Conservation (phyloP, 2,797 vertebrate species). For the Hydrocynus forskahlii region DNA sequence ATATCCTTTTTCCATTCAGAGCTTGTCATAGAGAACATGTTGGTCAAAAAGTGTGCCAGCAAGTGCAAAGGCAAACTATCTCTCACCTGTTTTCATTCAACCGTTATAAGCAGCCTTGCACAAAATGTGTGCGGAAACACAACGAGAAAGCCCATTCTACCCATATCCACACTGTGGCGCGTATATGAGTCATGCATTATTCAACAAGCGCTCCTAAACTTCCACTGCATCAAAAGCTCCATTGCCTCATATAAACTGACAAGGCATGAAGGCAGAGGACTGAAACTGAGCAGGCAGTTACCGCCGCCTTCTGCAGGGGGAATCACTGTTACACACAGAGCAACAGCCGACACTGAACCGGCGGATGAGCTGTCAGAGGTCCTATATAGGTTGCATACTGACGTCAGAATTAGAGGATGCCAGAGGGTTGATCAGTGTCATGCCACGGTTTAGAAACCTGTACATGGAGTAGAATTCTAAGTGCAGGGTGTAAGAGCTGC, state of each 20-base stretch:
- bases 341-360: not conserved
- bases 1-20: constrained; percentile 3
- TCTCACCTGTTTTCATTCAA: constrained; percentile 27
- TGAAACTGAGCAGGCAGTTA: constrained; percentile 39
- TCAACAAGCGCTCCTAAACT: constrained; percentile 38
- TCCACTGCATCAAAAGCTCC: constrained; percentile 41
- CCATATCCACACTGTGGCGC: constrained; percentile 13
- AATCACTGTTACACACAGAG: constrained; percentile 13
- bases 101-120: not conserved
- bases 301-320: not conserved
- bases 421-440: not conserved
- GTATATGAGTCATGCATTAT: constrained; percentile 47
- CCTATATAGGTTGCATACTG: not conserved
- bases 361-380: not conserved
- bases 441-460: not conserved
- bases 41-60: not conserved
- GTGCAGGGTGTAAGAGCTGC: not conserved
- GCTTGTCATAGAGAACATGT: constrained; percentile 11
- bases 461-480: not conserved
- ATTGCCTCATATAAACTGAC: constrained; percentile 42
- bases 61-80: constrained; percentile 12
- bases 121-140: constrained; percentile 23
- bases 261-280: constrained; percentile 46
- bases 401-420: constrained; percentile 1
- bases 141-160: constrained; percentile 16